Evolutionary conservation across 2,888 invertebrate genomes (phyloP), one percentile per base, ranked within the genome.

Genomic region (Oscheius onirici): DNA sequence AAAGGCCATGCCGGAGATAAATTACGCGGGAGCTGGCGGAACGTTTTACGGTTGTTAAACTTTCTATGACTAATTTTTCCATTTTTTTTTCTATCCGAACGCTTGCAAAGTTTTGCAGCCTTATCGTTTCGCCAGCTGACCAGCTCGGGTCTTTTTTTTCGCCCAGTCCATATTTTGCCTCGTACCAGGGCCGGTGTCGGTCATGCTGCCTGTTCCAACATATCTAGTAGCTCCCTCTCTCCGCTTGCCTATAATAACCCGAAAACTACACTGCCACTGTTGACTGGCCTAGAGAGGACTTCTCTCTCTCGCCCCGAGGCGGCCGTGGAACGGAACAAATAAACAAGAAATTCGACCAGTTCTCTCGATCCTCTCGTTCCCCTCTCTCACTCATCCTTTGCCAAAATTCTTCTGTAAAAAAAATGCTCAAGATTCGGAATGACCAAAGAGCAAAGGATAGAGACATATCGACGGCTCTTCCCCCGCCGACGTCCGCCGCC

Each of bases 341-440:
- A 63, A 63, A 63, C 63, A 63, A 63, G 63, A 63, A 63, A 63
- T 63, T 63, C 63, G 63, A 63, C 63, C 63, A 63, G 63, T 63
- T 49, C 63, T 43, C 44, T 20, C 13, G 26, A 24, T 24, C 24
- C 17, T 52, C 24, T 24, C 52, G 20, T 24, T 13, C 15, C 20
- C 6, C 44, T 44, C 58, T 58, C 41, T n/a, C n/a, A n/a, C 10
- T 2, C 24, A 40, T 22, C 57, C n/a, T 28, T 55, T 15, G n/a
- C 20, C 20, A 20, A 51, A 46, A 46, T 46, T 17, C 13, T 46
- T 15, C 13, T 13, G 3, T 8, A 5, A 46, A 46, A 13, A 17
- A 46, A 17, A 20, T 46, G 3, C 46, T 46, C 26, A n/a, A 55
- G 54, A 10, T 11, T n/a, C n/a, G 26, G n/a, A 15, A 24, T 22